Evolutionary conservation across 2,888 invertebrate genomes (phyloP), one percentile per base, ranked within the genome.

Genomic region (Morpho deidamia): DNA sequence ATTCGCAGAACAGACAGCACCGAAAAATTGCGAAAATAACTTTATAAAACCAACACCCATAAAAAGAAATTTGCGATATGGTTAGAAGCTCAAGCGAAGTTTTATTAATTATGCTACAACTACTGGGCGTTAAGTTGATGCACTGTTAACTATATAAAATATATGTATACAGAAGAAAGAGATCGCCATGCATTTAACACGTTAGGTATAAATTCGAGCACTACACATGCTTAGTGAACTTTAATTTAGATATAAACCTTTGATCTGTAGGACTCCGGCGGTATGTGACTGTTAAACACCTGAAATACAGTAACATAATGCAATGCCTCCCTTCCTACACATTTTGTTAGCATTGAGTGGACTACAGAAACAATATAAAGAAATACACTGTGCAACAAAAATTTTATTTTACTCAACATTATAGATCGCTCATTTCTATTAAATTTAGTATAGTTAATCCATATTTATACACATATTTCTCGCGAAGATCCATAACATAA

Each of bases 201-300:
- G 69, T 66, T 67, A 60, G 56, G 65, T 44, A 66, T 66, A 71
- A 64, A 67, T 69, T 75, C 75, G 80, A 81, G 78, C 78, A 72
- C 82, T 85, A 85, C 81, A 72, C 86, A 89, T 88, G 88, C 87
- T 81, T 74, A 88, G 66, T 81, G 79, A 83, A 78, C 72, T 81
- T 86, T 77, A 83, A 87, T 73, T 83, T 81, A 49, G 91, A 91
- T 92, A 93, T 92, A 92, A 94, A 95, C 95, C 94, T 96, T 96
- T 91, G 95, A 94, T 93, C 96, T 94, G 93, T 95, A 96, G 84
- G 95, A 94, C 92, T 96, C 96, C 93, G 94, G 95, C 91, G 95
- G 94, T 92, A 95, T 95, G 93, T 97, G 97, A 93, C 95, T 96
- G 94, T 96, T 97, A 93, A 96, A 96, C 85, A 96, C 96, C 96